Evolutionary conservation across 2,797 vertebrate species (phyloP), one percentile per base, ranked within the genome.

Genomic region (Neosalanx taihuensis): DNA sequence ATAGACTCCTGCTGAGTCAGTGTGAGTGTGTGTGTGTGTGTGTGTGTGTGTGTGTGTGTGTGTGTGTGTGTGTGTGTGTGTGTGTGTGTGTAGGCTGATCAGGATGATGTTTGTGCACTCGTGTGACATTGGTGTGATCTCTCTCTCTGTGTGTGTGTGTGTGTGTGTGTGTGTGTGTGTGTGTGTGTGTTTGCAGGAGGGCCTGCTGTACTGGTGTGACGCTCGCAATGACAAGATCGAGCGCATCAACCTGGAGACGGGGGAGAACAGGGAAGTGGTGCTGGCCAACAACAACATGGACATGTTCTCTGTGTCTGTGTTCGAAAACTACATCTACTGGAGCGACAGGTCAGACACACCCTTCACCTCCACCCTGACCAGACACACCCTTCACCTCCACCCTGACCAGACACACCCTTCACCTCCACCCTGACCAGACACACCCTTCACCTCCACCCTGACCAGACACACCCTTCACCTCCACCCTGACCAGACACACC

Each of bases 241-340:
- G 81, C 92, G 95, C 70, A 93, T 96, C 76, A 92, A 95, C 91
- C 90, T 96, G 88, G 94, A 95, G 81, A 94, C 89, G 58, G 95
- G 95, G 76, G 89, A 93, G 78, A 92, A 85, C 86, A 92, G 94
- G 1, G 93, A 95, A 88, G 90, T 94, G 88, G 93, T 95, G 78
- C 89, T 95, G 86, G 92, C 93, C 89, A 94, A 92, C 75, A 94
- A 91, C 91, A 95, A 94, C 83, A 93, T 95, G 92, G 94, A 96
- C 89, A 91, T 95, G 92, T 96, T 96, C 91, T 95, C 94, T 41
- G 93, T 96, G 12, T 91, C 93, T 0, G 94, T 96, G 90, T 95
- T 95, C 68, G 94, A 94, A 88, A 93, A 90, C 90, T 95, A 95
- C 91, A 95, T 96, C 89, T 96, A 95, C 92, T 96, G 95, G 94